Evolutionary conservation across 2,113 vertebrate genomes (phyloP).

Genomic region (Calidris pygmaea): DNA sequence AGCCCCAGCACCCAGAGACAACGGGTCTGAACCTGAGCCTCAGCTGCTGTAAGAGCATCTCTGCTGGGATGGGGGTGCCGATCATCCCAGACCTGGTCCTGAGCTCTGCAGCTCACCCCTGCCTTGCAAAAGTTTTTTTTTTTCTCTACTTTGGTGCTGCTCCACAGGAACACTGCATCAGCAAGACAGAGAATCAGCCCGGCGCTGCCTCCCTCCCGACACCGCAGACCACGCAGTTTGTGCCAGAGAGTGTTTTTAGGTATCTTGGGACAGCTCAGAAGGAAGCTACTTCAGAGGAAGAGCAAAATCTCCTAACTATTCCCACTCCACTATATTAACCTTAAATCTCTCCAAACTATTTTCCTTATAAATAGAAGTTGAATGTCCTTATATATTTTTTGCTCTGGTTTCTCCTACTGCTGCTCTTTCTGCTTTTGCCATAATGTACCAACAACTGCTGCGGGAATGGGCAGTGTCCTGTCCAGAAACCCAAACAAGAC

Average conservation of each 20-base stretch:
- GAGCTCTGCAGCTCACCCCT: background rate
- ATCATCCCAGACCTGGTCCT: background rate
- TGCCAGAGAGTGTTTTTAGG: background rate
- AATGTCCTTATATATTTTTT: fast-evolving
- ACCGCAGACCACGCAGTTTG: fast-evolving
- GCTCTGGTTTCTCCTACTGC: background rate
- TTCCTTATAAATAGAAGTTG: background rate
- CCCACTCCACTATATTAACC: background rate
- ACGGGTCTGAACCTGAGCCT: background rate
- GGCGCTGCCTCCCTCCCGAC: background rate
- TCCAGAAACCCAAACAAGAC: background rate
- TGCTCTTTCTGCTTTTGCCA: background rate
- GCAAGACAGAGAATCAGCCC: fast-evolving
- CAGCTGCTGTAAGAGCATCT: background rate
- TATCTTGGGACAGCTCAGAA: background rate
- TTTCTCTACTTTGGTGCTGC: background rate
- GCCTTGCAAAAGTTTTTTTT: background rate
- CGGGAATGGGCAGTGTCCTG: fast-evolving
- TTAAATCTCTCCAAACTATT: background rate
- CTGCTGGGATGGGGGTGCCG: background rate
- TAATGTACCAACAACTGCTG: background rate
- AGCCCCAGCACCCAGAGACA: background rate
- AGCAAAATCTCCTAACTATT: background rate
- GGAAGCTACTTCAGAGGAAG: background rate
- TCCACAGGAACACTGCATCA: background rate